A percentile compares a stretch with the other conserved stretches of the same genome.
Conservation (phyloP, 2,888 invertebrate species). For the Junonia oenone region DNA sequence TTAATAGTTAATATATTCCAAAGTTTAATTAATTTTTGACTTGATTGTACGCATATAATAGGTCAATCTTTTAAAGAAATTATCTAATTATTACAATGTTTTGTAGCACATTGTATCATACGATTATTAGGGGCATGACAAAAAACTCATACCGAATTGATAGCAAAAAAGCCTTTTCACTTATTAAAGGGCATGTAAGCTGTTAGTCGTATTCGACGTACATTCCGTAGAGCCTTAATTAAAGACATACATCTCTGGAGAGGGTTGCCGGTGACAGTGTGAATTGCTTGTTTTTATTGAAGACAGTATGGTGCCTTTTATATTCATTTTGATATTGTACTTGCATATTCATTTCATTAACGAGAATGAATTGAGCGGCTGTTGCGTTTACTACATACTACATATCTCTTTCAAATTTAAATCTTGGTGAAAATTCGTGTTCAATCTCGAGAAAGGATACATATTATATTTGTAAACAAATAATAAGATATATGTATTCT, state of each 20-base stretch:
- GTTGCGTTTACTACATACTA: too few species aligned
- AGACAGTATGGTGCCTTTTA: not conserved
- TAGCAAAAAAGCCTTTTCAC: not conserved
- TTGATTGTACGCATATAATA: too few species aligned
- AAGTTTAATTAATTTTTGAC: too few species aligned
- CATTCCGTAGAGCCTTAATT: slow-evolving; percentile 5
- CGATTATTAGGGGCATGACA: too few species aligned
- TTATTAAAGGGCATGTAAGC: not conserved
- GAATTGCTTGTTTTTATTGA: slow-evolving; percentile 15
- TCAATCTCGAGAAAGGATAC: too few species aligned
- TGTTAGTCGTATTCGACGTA: not conserved
- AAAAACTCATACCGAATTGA: not conserved
- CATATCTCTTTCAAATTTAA: too few species aligned
- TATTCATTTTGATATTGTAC: not conserved
- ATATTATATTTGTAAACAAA: too few species aligned
- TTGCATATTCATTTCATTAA: not conserved
- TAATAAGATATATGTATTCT: too few species aligned
- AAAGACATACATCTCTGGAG: slow-evolving; percentile 20
- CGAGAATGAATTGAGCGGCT: too few species aligned
- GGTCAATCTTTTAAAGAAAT: not conserved
- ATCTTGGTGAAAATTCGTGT: too few species aligned
- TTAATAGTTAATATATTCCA: too few species aligned
- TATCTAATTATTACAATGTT: not conserved
- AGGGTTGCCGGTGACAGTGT: slow-evolving; percentile 14
- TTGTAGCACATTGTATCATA: too few species aligned